phyloP scores from a whole-genome alignment of 37 sponge, comb jelly and placozoan species.

The Halichondria panicea region DNA sequence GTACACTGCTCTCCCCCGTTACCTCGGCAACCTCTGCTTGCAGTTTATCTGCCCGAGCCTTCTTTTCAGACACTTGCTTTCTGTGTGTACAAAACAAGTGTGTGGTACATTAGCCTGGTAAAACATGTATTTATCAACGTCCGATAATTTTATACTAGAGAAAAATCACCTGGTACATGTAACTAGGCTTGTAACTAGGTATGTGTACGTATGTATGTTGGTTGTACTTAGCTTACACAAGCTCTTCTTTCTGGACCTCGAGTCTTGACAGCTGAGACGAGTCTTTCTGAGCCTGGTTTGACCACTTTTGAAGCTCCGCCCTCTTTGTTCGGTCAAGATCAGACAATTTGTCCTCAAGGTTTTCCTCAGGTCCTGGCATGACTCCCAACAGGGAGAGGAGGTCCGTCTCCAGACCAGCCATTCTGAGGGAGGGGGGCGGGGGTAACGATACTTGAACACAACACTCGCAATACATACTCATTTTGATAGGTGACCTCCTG shows the following conservation, averaged over 20 bases:
- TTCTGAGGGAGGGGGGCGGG: background rate
- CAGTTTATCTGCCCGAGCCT: too few species aligned
- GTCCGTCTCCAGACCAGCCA: slow-evolving; percentile 32
- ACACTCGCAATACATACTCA: slow-evolving; percentile 6
- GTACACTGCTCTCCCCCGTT: slow-evolving; percentile 17
- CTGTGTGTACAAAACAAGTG: too few species aligned
- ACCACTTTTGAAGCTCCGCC: background rate
- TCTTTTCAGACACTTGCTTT: too few species aligned
- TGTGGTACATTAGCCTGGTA: too few species aligned
- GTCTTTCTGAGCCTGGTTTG: slow-evolving; percentile 4
- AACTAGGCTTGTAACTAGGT: too few species aligned
- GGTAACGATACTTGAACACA: background rate
- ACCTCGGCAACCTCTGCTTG: slow-evolving; percentile 42
- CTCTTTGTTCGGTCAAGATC: slow-evolving; percentile 14
- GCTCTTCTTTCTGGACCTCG: slow-evolving; percentile 45
- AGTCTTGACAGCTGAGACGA: slow-evolving; percentile 18
- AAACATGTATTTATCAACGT: too few species aligned
- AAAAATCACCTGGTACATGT: too few species aligned
- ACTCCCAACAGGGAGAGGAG: slow-evolving; percentile 38
- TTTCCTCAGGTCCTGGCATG: slow-evolving; percentile 52
- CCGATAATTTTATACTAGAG: too few species aligned
- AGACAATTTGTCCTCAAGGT: slow-evolving; percentile 10
- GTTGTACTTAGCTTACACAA: slow-evolving; percentile 41
- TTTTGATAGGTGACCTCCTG: slow-evolving; percentile 64
- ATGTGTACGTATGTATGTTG: too few species aligned